These are phyloP conservation scores for Melinopterus prodromus DNA, from an alignment of 2,888 invertebrate genomes.

Conservation along the genomic window DNA sequence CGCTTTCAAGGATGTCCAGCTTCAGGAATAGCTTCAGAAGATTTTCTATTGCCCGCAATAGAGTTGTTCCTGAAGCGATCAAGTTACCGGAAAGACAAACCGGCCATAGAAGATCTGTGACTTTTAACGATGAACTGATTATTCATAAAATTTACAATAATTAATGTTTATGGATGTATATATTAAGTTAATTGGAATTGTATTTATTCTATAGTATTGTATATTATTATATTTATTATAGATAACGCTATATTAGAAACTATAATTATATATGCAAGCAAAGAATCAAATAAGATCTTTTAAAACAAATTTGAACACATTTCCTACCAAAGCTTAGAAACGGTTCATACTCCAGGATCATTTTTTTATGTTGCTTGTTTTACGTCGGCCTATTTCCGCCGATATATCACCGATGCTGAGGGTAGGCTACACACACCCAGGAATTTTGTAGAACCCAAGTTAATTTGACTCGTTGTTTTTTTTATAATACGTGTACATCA, in stretches of 20 bases:
- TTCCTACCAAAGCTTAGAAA: no score
- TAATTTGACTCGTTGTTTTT: no score
- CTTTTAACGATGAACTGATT: slow-evolving; percentile 51
- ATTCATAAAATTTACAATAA: slow-evolving; percentile 48
- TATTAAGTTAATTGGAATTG: neutral
- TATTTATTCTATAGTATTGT: neutral
- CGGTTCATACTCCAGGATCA: no score
- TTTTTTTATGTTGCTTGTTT: no score
- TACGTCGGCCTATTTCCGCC: no score
- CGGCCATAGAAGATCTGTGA: slow-evolving; percentile 47
- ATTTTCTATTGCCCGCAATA: slow-evolving; percentile 42
- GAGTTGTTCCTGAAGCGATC: slow-evolving; percentile 40
- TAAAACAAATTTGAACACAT: no score
- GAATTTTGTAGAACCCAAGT: no score
- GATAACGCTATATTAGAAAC: neutral
- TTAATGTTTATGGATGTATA: slow-evolving; percentile 11
- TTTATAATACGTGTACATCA: no score
- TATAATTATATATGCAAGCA: no score
- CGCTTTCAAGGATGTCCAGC: slow-evolving; percentile 48
- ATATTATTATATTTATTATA: neutral
- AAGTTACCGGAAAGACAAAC: slow-evolving; percentile 26
- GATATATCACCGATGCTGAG: no score
- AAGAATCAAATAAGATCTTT: no score
- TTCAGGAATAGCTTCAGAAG: slow-evolving; percentile 51
- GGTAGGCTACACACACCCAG: no score